Base-by-base conservation (phyloP, 2,797 vertebrate genomes). In the Threskiornis aethiopicus region DNA sequence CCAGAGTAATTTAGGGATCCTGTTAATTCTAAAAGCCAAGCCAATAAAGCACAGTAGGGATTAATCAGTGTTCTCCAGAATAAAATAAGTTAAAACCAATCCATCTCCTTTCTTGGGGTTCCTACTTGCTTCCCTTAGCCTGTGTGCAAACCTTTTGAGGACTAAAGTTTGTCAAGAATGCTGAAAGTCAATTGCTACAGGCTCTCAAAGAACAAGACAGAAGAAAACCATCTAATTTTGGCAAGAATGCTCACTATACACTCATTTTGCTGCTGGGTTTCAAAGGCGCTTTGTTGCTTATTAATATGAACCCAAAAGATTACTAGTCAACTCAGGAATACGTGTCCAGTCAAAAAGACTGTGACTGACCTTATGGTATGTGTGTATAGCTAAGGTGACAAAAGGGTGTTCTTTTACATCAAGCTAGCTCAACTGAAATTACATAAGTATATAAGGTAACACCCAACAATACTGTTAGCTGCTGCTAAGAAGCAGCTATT, bases 391-490 rank as follows among this genome's bases (percentile, higher is more conserved):
- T 95, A 94, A 94, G 87, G 82, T 94, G 90, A 93, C 96, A 85
- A 69, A 65, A 87, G 18, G 71, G 90, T 92, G 84, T 96, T 95
- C 89, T 95, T 96, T 94, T 96, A 96, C 94, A 92, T 31, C 75
- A 77, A 72, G 67, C 11, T 70, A 42, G 39, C 84, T 71, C 96
- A 96, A 89, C 87, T 96, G 94, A 95, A 96, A 97, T 97, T 97
- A 96, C 97, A 76, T 95, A 92, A 96, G 89, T 96, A 96, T 92
- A 87, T 96, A 96, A 80, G 35, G 72, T 94, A 96, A 91, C 93
- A 95, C 52, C 51, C 90, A 94, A 44, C 16, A 52, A 73, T 42
- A 39, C 71, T 41, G 8, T 73, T 58, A 71, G 71, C 31, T 94
- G 64, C 87, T 87, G 71, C 54, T 52, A n/a, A 76, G 51, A 79